Conservation (phyloP, 2,797 vertebrate genomes). For the Denticeps clupeoides region DNA sequence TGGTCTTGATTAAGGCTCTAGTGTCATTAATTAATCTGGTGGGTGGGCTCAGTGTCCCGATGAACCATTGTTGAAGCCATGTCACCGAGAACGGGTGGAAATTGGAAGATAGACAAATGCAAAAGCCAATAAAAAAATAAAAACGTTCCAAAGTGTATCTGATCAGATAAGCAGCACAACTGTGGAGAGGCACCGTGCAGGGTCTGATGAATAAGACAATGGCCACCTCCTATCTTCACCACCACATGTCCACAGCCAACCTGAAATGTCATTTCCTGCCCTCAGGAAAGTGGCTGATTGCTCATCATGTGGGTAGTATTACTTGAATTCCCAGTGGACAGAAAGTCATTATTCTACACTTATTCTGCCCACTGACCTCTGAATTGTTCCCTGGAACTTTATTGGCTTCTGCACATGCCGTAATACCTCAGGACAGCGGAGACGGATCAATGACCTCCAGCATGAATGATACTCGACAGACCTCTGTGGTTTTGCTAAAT, state of each 20-base stretch:
- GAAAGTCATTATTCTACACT: slow-evolving; percentile 64
- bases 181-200: neutral
- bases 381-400: slow-evolving; percentile 45
- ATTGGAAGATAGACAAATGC: too few relatives aligned
- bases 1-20: too few relatives aligned
- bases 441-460: slow-evolving; percentile 37
- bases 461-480: slow-evolving; percentile 40
- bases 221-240: slow-evolving; percentile 36
- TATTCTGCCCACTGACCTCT: slow-evolving; percentile 56
- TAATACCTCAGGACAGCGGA: slow-evolving; percentile 24
- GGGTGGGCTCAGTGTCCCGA: too few relatives aligned
- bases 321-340: slow-evolving; percentile 62
- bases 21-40: too few relatives aligned
- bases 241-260: slow-evolving; percentile 40
- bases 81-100: too few relatives aligned
- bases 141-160: too few relatives aligned
- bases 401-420: slow-evolving; percentile 47
- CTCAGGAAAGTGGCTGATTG: slow-evolving; percentile 52
- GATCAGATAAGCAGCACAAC: neutral
- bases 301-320: slow-evolving; percentile 65
- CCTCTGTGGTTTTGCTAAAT: slow-evolving; percentile 17
- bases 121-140: neutral
- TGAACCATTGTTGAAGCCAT: too few relatives aligned
- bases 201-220: neutral
- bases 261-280: slow-evolving; percentile 52